Base-by-base conservation (phyloP, 2,888 invertebrate genomes). In the Zaprionus obscuricornis region DNA sequence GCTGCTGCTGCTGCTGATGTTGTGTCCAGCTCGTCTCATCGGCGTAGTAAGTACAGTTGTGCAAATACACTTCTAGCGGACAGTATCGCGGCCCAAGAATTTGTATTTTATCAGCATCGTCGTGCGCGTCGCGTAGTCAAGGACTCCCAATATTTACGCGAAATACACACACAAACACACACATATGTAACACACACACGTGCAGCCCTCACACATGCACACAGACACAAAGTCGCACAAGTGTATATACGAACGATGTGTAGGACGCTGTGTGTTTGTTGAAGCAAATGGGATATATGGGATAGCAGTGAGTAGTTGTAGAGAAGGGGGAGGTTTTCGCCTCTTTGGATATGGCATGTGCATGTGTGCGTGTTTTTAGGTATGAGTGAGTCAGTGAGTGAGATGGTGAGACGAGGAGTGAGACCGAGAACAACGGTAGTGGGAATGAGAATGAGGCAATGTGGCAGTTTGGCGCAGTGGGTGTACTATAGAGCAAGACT, bases 11-110 rank as follows among this genome's bases (percentile, higher is more conserved):
- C 33, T 24, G 51, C 24, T 14, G 39, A 14, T 10, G 26, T 13
- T 18, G 46, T 79, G 86, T 69, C 78, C 85, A 68, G 78, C 76
- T 74, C 57, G 64, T 75, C 66, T n/a, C n/a, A n/a, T n/a, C n/a
- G n/a, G n/a, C n/a, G n/a, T n/a, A n/a, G 64, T 74, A 74, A 74
- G 87, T 87, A 87, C 87, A 87, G 87, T 88, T 87, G 87, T 74
- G 85, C 72, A 74, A 69, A 68, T 68, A 78, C 60, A 71, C 66
- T 74, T 67, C 59, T 86, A 83, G 84, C 73, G 87, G 85, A 76
- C 87, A 73, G 70, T 82, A 70, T 78, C 87, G 84, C 84, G 82
- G 78, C 74, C 74, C 55, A 86, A 83, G 76, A 87, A 85, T 74
- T 87, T 83, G 60, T 74, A 78, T 84, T 75, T 84, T 82, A 77